phyloP scores from a whole-genome alignment of 2,888 invertebrate genomes.

The Archips crataeganus region DNA sequence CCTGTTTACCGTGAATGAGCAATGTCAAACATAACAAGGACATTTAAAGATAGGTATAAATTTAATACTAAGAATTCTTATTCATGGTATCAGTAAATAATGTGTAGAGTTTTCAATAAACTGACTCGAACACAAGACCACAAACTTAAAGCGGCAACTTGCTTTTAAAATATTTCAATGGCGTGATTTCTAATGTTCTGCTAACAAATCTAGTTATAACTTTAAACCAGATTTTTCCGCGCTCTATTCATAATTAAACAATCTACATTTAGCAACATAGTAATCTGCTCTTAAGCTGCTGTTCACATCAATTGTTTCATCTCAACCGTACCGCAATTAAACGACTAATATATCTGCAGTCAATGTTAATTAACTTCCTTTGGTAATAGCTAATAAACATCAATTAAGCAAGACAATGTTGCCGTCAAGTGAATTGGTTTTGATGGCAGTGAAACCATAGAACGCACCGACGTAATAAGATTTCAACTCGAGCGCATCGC shows the following conservation, averaged over 20 bases:
- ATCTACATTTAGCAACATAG: conserved; percentile 8
- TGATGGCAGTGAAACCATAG: conserved; percentile 34
- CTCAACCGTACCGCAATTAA: conserved; percentile 28
- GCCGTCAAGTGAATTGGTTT: conserved; percentile 19
- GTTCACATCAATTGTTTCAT: conserved; percentile 33
- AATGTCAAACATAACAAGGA: too few species aligned
- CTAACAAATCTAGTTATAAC: neutral
- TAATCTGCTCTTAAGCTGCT: conserved; percentile 3
- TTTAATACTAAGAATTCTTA: too few species aligned
- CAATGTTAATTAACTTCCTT: conserved; percentile 29
- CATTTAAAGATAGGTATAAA: too few species aligned
- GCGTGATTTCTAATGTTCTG: neutral
- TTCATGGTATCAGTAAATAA: too few species aligned
- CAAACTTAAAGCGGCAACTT: too few species aligned
- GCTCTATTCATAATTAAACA: neutral
- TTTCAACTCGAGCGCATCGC: conserved; percentile 35
- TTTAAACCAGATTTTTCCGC: neutral
- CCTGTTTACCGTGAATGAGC: too few species aligned
- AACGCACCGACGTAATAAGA: conserved; percentile 32
- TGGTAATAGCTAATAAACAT: conserved; percentile 37
- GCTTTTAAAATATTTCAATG: neutral
- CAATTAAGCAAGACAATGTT: conserved; percentile 33
- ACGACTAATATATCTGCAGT: conserved; percentile 29
- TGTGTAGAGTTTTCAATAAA: too few species aligned
- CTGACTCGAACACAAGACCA: too few species aligned